Evolutionary conservation across 2,888 invertebrate genomes (phyloP), one percentile per base, ranked within the genome.

Genomic region (Nomada flava): DNA sequence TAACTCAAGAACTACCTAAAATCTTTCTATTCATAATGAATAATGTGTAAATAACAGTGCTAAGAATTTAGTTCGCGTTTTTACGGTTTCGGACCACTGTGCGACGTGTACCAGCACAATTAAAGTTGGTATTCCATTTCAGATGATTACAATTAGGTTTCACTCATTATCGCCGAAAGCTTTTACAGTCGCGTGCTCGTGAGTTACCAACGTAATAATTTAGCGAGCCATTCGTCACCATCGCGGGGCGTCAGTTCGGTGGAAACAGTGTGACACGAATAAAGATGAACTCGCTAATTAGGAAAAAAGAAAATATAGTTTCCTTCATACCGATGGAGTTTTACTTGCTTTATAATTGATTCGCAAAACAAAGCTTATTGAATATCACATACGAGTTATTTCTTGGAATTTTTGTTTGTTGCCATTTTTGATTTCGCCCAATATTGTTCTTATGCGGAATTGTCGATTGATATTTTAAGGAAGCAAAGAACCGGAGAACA

Each of bases 121-220:
- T 23, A 55, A 74, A 72, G 64, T 79, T 77, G 80, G 55, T 83
- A 82, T 88, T 83, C 83, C 82, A 85, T 88, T 86, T 76, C 79
- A 72, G 78, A 73, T 71, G 82, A 86, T 84, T 81, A 87, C 85
- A 88, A 87, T 89, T 86, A 86, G 79, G 74, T 82, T 81, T 79
- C 84, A 80, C 81, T 89, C 85, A 89, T 89, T 89, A 89, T 88
- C 83, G 76, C 60, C 85, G 86, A 87, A 86, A 89, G 82, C 83
- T 68, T 65, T 63, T 73, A 53, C 57, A 76, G 74, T 72, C 70
- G 74, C 68, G 71, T 76, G 79, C 70, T 83, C 72, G 26, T 67
- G 64, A 79, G 69, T 70, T 53, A 55, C 62, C 64, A 29, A 79
- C 70, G 69, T 83, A 83, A 86, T 85, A 84, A 87, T 74, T 78